phyloP scores from a whole-genome alignment of 2,113 vertebrate genomes.

The Apaloderma vittatum region DNA sequence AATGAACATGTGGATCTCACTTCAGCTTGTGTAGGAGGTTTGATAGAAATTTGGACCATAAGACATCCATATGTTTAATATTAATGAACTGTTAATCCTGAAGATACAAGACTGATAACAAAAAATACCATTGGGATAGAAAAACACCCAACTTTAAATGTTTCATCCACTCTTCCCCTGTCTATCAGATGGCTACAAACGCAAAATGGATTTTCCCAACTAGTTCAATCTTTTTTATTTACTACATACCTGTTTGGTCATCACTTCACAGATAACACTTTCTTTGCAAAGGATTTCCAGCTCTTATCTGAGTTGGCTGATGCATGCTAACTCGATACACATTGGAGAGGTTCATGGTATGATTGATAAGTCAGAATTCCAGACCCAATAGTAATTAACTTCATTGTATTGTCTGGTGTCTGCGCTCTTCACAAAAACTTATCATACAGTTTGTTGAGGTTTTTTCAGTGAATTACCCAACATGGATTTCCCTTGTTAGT shows the following conservation, averaged over 20 bases:
- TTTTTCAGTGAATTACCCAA: not conserved
- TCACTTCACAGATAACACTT: not conserved
- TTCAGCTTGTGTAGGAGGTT: not conserved
- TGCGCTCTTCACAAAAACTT: not conserved
- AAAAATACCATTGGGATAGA: not conserved
- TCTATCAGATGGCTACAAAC: not conserved
- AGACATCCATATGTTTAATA: not conserved
- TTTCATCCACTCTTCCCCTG: not conserved
- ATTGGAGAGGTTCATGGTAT: not conserved
- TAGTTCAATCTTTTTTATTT: not conserved
- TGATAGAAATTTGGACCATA: not conserved
- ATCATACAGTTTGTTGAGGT: not conserved
- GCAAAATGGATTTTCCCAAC: not conserved
- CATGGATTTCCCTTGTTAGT: not conserved
- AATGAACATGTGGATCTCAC: not conserved
- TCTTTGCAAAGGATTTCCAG: not conserved
- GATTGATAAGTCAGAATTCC: not conserved
- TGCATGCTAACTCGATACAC: rapidly evolving
- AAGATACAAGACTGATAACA: not conserved
- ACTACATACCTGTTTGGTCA: not conserved
- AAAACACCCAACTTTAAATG: not conserved
- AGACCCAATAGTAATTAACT: not conserved
- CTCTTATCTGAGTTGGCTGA: not conserved
- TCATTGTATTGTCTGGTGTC: not conserved
- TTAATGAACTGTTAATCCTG: not conserved